phyloP scores from a whole-genome alignment of 2,888 invertebrate species.

The Erannis defoliaria region DNA sequence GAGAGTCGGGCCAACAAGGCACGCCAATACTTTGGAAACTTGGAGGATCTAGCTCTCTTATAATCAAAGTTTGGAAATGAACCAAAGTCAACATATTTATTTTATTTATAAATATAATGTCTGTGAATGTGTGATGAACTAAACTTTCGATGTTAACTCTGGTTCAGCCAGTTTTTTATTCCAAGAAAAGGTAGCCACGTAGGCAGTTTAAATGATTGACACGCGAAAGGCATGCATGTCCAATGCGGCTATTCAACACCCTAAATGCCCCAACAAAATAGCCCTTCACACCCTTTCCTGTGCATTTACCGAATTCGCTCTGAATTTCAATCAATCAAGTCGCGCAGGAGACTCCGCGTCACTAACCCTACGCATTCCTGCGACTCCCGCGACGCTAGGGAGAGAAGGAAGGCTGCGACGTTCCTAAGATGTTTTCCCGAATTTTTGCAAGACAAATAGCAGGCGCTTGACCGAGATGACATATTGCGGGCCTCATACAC shows the following conservation, averaged over 20 bases:
- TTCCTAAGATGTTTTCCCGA: constrained; percentile 75
- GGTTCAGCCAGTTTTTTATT: too few relatives aligned
- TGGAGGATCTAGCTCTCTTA: too few relatives aligned
- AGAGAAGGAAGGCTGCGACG: constrained; percentile 57
- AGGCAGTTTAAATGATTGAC: constrained; percentile 8
- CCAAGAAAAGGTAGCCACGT: neutral
- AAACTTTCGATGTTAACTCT: too few relatives aligned
- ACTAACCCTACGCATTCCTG: constrained; percentile 59
- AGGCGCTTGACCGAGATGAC: constrained; percentile 80
- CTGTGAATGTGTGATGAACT: too few relatives aligned
- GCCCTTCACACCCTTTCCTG: constrained; percentile 36
- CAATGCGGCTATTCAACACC: constrained; percentile 11
- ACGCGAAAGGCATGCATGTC: constrained; percentile 25
- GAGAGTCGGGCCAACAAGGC: too few relatives aligned
- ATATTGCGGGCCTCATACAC: constrained; percentile 78
- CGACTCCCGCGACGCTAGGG: constrained; percentile 2
- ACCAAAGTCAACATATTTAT: too few relatives aligned
- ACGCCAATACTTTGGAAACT: too few relatives aligned
- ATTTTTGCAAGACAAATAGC: constrained; percentile 84
- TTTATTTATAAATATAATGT: too few relatives aligned
- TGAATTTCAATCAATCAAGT: constrained; percentile 46
- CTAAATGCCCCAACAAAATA: constrained; percentile 19
- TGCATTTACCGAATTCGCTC: constrained; percentile 30
- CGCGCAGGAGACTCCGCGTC: constrained; percentile 25
- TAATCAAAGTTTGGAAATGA: too few relatives aligned